These are phyloP conservation scores for Cichlasoma orientale DNA, from an alignment of 2,797 vertebrate species.

Conservation along the genomic window DNA sequence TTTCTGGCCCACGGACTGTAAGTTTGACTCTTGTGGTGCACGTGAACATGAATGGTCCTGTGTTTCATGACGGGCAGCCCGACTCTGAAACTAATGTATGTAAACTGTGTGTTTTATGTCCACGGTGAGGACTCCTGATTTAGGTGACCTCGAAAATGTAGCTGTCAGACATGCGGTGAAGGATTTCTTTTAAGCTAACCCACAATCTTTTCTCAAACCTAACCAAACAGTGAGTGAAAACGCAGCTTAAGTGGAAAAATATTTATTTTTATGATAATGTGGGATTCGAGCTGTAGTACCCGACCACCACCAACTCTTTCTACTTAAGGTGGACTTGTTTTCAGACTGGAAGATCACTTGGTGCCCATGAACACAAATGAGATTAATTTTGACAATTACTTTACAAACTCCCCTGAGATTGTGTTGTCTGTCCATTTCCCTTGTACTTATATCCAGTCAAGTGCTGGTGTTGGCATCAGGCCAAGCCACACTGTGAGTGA, in stretches of 20 bases:
- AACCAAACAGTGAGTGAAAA: neutral
- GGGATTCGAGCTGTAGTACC: neutral
- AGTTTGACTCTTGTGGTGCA: neutral
- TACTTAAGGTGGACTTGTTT: neutral
- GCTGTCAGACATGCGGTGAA: neutral
- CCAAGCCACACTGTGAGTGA: slow-evolving; percentile 44
- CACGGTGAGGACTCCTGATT: neutral
- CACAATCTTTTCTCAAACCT: slow-evolving; percentile 2
- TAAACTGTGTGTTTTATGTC: neutral
- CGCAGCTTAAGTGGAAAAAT: neutral
- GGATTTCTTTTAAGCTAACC: neutral
- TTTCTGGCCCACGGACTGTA: neutral
- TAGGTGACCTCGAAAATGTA: neutral
- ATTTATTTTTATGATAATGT: slow-evolving; percentile 3
- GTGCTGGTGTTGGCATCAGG: slow-evolving; percentile 30
- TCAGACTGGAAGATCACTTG: neutral
- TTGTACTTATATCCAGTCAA: slow-evolving; percentile 22
- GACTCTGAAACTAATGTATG: neutral
- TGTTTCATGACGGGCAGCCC: neutral
- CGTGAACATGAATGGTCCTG: neutral
- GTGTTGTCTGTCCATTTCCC: neutral
- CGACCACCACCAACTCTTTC: neutral
- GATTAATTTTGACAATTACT: neutral
- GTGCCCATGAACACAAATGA: neutral
- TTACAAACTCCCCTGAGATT: neutral